phyloP scores from a whole-genome alignment of 2,888 invertebrate genomes.

The Apamea epomidion region DNA sequence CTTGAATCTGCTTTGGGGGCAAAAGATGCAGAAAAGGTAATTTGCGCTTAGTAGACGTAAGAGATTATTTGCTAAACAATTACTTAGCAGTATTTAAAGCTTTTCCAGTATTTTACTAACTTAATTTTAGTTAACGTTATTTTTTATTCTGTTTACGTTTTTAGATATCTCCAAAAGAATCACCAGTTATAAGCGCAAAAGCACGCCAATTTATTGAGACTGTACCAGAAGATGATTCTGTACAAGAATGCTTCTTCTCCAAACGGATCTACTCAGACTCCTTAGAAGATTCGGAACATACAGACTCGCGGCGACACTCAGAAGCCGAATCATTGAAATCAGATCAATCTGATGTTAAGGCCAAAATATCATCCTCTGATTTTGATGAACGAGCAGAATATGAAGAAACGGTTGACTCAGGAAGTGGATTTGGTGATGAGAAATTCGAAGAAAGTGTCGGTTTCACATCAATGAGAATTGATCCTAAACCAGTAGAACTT shows the following conservation, averaged over 20 bases:
- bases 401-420: constrained; percentile 87
- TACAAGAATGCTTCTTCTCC: constrained; percentile 90
- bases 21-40: constrained; percentile 81
- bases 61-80: constrained; percentile 13
- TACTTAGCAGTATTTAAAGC: constrained; percentile 3
- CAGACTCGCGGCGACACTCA: constrained; percentile 88
- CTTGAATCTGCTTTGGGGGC: constrained; percentile 68
- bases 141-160: constrained; percentile 31
- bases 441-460: constrained; percentile 88
- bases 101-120: neutral
- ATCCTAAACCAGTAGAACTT: constrained; percentile 77
- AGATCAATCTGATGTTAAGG: constrained; percentile 87
- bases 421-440: constrained; percentile 89
- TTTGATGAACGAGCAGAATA: constrained; percentile 89
- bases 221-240: constrained; percentile 89
- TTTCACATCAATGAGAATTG: constrained; percentile 85
- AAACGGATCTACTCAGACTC: constrained; percentile 89
- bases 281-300: constrained; percentile 88
- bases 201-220: constrained; percentile 89
- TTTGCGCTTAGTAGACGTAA: constrained; percentile 24
- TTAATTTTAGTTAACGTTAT: neutral
- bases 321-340: constrained; percentile 89
- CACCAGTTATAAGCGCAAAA: constrained; percentile 88
- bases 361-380: constrained; percentile 87
- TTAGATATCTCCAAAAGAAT: constrained; percentile 85